Evolutionary conservation across 2,113 vertebrate genomes (phyloP), one percentile per base, ranked within the genome.

Genomic region (Eudyptes chrysolophus): DNA sequence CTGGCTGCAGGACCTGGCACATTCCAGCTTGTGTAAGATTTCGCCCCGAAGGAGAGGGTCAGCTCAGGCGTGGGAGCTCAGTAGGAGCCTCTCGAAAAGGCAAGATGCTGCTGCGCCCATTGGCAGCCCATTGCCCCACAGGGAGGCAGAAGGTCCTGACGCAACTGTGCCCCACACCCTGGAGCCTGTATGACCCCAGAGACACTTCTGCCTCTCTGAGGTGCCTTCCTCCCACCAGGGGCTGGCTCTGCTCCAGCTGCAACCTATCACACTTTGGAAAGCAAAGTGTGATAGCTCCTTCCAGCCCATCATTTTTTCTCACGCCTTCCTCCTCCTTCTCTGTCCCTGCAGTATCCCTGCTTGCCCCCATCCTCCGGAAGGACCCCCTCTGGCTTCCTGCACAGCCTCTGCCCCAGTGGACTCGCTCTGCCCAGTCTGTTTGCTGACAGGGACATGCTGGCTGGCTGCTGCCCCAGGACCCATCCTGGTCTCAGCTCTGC

Each of bases 51-150:
- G 38, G 38, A 14, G 16, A 42, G 36, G 36, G 32, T 74, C 36
- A 55, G 36, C 20, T 51, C 1, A 5, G 27, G 49, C 4, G 4
- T 16, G 27, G 36, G 36, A 54, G 27, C 49, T 54, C 70, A 54
- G 13, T 49, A 30, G 49, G 26, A 72, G 27, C 27, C 69, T 54
- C 49, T 72, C 10, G 2, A 38, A 38, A 26, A 52, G 69, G 26
- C 19, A 51, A 38, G 27, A 38, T 24, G 26, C 49, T 54, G 49
- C 69, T 40, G 49, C 3, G 2, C 36, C 51, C 36, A 24, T 72
- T 1, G 0, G 51, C 21, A 72, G 20, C 20, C 36, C 36, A 13
- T 32, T 4, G 2, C 4, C 15, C 15, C 25, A 10, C 51, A 52
- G 27, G 51, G 15, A 51, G 46, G 46, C 24, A 27, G 46, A 49